These are phyloP conservation scores for Perdix hodgsoniae DNA, from an alignment of 2,797 vertebrate species.

Conservation along the genomic window DNA sequence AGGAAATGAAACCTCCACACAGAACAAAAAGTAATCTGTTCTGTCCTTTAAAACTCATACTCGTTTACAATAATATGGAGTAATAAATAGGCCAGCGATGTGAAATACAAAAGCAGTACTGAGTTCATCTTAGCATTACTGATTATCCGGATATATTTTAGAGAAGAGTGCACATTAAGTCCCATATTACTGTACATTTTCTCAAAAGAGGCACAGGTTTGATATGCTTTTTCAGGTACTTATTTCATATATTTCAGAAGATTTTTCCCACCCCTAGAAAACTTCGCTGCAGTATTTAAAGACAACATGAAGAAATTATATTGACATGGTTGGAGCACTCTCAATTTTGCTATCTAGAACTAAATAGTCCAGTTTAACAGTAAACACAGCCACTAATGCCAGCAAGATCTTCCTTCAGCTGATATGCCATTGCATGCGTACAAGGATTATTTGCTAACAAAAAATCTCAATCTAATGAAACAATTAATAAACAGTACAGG, in stretches of 20 bases:
- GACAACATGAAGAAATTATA: not conserved
- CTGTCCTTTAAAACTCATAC: not conserved
- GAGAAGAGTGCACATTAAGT: not conserved
- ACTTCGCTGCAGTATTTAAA: not conserved
- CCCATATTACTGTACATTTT: not conserved
- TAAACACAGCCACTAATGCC: not conserved
- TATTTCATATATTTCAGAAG: not conserved
- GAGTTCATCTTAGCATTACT: not conserved
- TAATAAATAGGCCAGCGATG: not conserved
- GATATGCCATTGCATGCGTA: not conserved
- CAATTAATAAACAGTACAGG: not conserved
- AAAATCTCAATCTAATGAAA: not conserved
- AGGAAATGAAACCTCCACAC: accelerated
- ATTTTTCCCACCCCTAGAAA: not conserved
- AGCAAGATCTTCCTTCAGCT: not conserved
- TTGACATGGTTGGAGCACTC: not conserved
- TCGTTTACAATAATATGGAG: not conserved
- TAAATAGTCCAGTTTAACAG: not conserved
- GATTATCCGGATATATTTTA: not conserved
- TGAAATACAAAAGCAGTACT: not conserved
- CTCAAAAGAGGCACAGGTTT: not conserved
- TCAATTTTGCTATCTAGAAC: not conserved
- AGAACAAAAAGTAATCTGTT: not conserved
- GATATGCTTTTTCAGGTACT: not conserved
- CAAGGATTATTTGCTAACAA: not conserved